These are phyloP conservation scores for Arrhamphus sclerolepis DNA, from an alignment of 2,797 vertebrate genomes.

Conservation along the genomic window DNA sequence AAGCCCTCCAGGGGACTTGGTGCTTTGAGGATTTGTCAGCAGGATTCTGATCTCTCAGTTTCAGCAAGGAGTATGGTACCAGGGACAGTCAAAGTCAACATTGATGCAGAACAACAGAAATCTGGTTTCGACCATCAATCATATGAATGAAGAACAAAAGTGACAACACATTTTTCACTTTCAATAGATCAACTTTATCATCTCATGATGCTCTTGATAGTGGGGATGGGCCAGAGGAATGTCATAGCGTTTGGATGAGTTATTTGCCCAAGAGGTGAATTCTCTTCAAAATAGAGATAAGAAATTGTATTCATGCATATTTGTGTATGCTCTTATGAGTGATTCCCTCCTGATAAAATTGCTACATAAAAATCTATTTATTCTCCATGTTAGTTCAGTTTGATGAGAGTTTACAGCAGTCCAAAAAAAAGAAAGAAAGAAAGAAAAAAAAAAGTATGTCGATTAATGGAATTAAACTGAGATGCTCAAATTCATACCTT, in stretches of 20 bases:
- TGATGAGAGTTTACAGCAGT: background rate
- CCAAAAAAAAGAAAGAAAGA: too few species aligned
- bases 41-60: constrained; percentile 69
- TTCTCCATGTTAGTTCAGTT: background rate
- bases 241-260: constrained; percentile 15
- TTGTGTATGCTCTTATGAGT: background rate
- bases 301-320: constrained; percentile 12
- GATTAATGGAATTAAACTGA: background rate
- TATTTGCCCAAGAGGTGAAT: constrained; percentile 9
- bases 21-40: constrained; percentile 72
- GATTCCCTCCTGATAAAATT: constrained; percentile 1
- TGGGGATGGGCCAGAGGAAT: constrained; percentile 5
- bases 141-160: constrained; percentile 1
- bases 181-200: constrained; percentile 43
- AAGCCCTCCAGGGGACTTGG: constrained; percentile 50
- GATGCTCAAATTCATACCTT: background rate
- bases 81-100: constrained; percentile 17
- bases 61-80: constrained; percentile 12
- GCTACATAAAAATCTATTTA: too few species aligned
- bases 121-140: constrained; percentile 44
- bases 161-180: constrained; percentile 27
- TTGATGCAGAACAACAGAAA: constrained; percentile 40
- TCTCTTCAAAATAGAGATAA: constrained; percentile 37
- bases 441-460: too few species aligned
- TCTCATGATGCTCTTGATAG: constrained; percentile 37